Conservation (phyloP, 2,113 vertebrate species). For the Jaculus jaculus region DNA sequence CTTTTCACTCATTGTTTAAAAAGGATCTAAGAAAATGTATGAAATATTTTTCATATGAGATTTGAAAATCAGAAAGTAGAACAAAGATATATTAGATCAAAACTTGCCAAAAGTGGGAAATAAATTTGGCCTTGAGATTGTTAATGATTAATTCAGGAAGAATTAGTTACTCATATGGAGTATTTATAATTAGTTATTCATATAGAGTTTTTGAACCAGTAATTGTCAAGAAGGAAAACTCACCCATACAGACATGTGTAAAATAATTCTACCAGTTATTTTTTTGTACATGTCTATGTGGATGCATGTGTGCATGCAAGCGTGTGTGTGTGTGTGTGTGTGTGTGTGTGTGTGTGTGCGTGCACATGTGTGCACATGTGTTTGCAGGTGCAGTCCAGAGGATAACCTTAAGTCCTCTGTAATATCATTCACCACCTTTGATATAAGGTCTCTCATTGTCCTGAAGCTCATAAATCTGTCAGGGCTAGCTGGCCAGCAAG, state of each 20-base stretch:
- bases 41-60: not conserved
- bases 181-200: not conserved
- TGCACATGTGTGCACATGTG: too few relatives aligned
- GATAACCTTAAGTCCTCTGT: too few relatives aligned
- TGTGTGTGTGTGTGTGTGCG: too few relatives aligned
- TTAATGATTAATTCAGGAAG: not conserved
- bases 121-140: not conserved
- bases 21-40: not conserved
- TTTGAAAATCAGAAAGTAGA: not conserved
- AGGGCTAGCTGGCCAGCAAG: too few relatives aligned
- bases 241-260: not conserved
- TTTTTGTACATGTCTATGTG: too few relatives aligned
- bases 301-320: too few relatives aligned
- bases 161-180: not conserved
- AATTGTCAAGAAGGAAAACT: conserved; percentile 29
- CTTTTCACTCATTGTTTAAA: not conserved
- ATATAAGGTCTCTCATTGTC: too few relatives aligned
- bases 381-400: too few relatives aligned
- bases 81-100: not conserved
- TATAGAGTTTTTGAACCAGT: not conserved
- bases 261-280: too few relatives aligned
- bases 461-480: too few relatives aligned
- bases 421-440: too few relatives aligned
- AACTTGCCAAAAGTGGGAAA: not conserved
- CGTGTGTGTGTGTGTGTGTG: too few relatives aligned